Percentiles rank a stretch among this genome's conserved stretches.
phyloP scores from a whole-genome alignment of 2,113 vertebrate genomes.

The Pristiophorus japonicus region DNA sequence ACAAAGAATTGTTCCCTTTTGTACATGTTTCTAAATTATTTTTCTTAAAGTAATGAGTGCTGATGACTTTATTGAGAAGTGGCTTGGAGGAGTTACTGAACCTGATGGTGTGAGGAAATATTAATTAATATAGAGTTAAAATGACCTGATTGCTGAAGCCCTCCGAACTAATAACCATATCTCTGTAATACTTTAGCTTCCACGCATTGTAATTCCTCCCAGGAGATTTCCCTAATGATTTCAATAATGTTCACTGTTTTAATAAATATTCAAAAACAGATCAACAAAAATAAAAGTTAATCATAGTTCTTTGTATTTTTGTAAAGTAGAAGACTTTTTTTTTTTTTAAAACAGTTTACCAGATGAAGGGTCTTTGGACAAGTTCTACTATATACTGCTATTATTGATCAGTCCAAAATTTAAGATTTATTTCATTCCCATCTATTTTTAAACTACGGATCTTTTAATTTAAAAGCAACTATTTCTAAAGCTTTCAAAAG shows the following conservation, averaged over 20 bases:
- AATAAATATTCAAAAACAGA: neutral
- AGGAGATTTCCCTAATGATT: neutral
- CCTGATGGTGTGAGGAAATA: neutral
- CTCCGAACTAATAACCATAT: neutral
- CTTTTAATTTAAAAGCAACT: neutral
- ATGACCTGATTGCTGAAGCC: neutral
- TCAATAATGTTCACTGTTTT: neutral
- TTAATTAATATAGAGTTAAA: neutral
- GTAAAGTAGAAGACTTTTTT: neutral
- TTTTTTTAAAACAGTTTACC: neutral
- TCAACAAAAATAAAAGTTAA: neutral
- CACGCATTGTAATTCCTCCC: neutral
- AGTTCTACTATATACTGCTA: neutral
- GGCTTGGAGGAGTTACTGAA: neutral
- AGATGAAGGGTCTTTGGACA: neutral
- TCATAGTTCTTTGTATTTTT: neutral
- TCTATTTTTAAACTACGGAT: conserved; percentile 8
- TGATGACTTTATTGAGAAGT: neutral
- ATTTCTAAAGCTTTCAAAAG: conserved; percentile 5
- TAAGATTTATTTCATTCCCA: neutral
- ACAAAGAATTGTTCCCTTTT: neutral
- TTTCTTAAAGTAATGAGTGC: neutral
- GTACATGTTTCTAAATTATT: neutral
- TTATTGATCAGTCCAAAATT: neutral
- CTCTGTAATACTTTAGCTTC: neutral